A percentile compares a stretch with the other conserved stretches of the same genome.
These are phyloP conservation scores for Dufourea novaeangliae DNA, from an alignment of 1,140 invertebrate species.

Conservation along the genomic window DNA sequence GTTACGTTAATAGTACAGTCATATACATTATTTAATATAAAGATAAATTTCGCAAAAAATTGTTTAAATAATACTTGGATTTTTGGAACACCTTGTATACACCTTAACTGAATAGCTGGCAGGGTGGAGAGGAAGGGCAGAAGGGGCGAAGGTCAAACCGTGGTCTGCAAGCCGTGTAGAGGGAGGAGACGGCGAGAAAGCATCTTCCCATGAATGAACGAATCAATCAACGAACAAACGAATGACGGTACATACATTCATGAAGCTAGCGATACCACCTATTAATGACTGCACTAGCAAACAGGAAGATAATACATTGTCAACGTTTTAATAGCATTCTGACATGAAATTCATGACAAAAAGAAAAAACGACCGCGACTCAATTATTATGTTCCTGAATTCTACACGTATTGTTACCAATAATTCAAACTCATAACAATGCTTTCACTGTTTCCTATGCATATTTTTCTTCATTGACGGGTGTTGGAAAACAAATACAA, in stretches of 20 bases:
- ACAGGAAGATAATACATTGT: not conserved
- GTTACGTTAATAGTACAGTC: not conserved
- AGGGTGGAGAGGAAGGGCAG: conserved; percentile 31
- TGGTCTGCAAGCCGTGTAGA: conserved; percentile 33
- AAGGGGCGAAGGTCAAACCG: conserved; percentile 57
- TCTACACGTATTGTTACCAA: not conserved
- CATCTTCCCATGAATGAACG: conserved; percentile 65
- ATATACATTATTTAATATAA: not conserved
- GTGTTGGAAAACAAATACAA: not conserved
- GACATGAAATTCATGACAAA: not conserved
- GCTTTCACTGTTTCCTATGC: too few relatives aligned
- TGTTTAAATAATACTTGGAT: not conserved
- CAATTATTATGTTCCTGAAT: not conserved
- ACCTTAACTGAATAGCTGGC: conserved; percentile 57
- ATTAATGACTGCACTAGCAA: not conserved
- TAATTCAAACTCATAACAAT: not conserved
- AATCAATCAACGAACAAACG: conserved; percentile 58
- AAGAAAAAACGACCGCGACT: too few relatives aligned
- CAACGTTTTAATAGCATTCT: not conserved
- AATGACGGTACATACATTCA: conserved; percentile 33
- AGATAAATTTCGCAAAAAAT: not conserved
- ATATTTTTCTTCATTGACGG: too few relatives aligned
- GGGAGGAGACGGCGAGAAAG: conserved; percentile 59
- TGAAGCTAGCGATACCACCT: conserved; percentile 19
- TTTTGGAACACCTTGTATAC: conserved; percentile 44